Evolutionary conservation across 2,888 invertebrate species (phyloP).

Genomic region (Orchesellides sinensis): DNA sequence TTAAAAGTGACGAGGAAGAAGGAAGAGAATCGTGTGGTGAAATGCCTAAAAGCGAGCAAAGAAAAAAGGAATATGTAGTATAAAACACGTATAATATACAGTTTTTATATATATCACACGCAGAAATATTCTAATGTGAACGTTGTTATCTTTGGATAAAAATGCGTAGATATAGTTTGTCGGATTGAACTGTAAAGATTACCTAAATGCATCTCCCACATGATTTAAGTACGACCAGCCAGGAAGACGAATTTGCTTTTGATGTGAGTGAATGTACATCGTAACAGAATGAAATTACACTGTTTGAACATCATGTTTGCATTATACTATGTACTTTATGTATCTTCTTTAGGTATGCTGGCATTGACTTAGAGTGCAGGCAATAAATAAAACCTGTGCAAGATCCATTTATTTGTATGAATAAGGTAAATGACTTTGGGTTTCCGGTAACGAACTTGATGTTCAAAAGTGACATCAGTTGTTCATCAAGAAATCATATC

Average conservation of each 20-base stretch:
- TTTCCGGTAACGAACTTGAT: slow-evolving; percentile 47
- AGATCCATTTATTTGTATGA: slow-evolving; percentile 22
- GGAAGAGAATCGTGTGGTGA: slow-evolving; percentile 22
- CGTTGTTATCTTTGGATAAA: no score
- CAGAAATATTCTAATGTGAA: no score
- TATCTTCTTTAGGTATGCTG: no score
- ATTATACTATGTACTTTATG: not conserved
- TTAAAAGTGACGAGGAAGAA: slow-evolving; percentile 36
- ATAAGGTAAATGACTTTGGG: slow-evolving; percentile 50
- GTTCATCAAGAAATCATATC: not conserved
- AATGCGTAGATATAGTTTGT: not conserved
- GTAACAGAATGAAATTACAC: no score
- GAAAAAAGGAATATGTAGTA: slow-evolving; percentile 6
- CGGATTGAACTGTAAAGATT: no score
- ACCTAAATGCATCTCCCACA: no score
- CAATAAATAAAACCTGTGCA: not conserved
- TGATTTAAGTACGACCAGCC: no score
- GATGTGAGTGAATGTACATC: no score
- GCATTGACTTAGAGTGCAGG: no score
- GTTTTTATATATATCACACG: no score
- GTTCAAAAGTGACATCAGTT: not conserved
- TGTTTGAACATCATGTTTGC: no score
- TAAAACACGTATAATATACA: not conserved
- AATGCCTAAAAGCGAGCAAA: slow-evolving; percentile 36
- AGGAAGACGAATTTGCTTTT: no score